phyloP scores from a whole-genome alignment of 2,888 invertebrate genomes.

The Cancer borealis region DNA sequence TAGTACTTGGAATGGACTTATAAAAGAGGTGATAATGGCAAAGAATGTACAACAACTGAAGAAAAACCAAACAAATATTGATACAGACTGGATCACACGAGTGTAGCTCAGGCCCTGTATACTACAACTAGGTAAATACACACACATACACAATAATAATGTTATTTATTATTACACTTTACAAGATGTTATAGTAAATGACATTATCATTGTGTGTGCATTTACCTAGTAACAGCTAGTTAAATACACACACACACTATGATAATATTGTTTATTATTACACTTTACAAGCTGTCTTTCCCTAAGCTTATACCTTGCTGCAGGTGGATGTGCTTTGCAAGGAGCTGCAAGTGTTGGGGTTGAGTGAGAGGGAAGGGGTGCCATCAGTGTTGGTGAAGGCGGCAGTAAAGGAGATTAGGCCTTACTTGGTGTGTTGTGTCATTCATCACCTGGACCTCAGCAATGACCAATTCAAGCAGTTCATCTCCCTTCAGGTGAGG shows the following conservation, averaged over 20 bases:
- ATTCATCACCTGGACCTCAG: conserved; percentile 85
- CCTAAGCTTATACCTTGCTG: background rate
- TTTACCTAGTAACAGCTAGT: too few species aligned
- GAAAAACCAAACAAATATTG: too few species aligned
- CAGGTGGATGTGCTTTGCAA: conserved; percentile 78
- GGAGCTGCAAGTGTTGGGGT: conserved; percentile 79
- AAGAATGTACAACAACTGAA: too few species aligned
- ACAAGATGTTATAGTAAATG: too few species aligned
- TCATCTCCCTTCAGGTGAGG: conserved; percentile 85
- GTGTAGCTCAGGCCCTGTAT: too few species aligned
- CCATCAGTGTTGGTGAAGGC: conserved; percentile 83
- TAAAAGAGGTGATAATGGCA: too few species aligned
- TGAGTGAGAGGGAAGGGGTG: conserved; percentile 82
- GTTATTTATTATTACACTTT: too few species aligned
- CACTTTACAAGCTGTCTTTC: background rate
- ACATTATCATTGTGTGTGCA: too few species aligned
- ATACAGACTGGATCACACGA: too few species aligned
- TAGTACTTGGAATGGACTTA: too few species aligned
- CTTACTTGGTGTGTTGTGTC: conserved; percentile 87
- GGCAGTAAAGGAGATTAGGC: conserved; percentile 84
- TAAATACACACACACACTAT: background rate
- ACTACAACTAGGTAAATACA: too few species aligned
- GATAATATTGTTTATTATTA: background rate
- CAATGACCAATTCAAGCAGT: conserved; percentile 86
- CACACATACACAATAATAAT: too few species aligned